A percentile compares a stretch with the other conserved stretches of the same genome.
These are phyloP conservation scores for Loxodonta africana DNA, from an alignment of 2,113 vertebrate species.

Conservation along the genomic window DNA sequence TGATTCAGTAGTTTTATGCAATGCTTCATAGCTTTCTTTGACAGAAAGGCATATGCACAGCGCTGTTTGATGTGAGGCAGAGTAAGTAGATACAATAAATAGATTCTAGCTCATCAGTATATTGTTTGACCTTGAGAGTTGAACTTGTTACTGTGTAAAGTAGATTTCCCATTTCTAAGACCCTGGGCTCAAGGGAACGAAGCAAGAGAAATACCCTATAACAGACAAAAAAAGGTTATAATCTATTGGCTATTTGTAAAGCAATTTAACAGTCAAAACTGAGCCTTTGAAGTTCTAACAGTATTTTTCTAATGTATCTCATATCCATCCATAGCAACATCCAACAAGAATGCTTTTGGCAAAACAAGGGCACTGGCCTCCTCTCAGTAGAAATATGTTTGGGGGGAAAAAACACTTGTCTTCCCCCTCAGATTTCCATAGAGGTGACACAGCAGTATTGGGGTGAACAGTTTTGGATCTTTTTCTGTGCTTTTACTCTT, in stretches of 20 bases:
- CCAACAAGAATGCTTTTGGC: background rate
- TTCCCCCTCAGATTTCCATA: background rate
- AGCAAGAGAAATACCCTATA: conserved; percentile 45
- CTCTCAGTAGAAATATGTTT: background rate
- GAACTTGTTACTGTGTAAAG: conserved; percentile 38
- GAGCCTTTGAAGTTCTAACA: background rate
- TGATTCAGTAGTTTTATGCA: conserved; percentile 1
- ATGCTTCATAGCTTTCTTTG: background rate
- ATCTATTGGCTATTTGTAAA: conserved; percentile 25
- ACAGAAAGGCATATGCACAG: conserved; percentile 28
- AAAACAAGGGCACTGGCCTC: background rate
- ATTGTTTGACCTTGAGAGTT: conserved; percentile 47
- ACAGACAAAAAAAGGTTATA: conserved; percentile 29
- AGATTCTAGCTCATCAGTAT: conserved; percentile 26
- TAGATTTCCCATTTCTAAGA: conserved; percentile 15
- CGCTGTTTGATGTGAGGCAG: background rate
- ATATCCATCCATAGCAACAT: background rate
- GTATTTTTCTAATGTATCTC: background rate
- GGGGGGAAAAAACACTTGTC: background rate
- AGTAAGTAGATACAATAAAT: conserved; percentile 46
- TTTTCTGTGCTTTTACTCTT: background rate
- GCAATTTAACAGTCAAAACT: conserved; percentile 37
- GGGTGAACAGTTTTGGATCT: background rate
- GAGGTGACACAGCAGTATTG: background rate
- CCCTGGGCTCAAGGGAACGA: background rate